Percentiles rank a stretch among this genome's conserved stretches.
phyloP scores from a whole-genome alignment of 1,140 invertebrate species.

The Drosophila baimaii region DNA sequence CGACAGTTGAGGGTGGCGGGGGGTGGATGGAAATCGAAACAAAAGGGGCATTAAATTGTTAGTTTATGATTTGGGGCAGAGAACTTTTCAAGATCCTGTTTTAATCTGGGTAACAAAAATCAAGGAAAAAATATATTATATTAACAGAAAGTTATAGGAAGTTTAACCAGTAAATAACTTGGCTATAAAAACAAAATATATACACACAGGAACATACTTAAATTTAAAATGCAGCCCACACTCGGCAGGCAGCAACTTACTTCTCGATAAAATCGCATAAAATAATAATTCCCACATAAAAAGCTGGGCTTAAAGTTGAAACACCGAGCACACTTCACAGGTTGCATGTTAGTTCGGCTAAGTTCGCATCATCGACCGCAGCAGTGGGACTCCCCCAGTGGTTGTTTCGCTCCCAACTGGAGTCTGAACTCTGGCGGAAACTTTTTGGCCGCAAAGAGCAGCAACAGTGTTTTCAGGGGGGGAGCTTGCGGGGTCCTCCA shows the following conservation, averaged over 20 bases:
- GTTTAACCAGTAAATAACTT: not conserved
- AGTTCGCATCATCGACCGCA: constrained; percentile 33
- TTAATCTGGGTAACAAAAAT: not conserved
- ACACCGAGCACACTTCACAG: constrained; percentile 5
- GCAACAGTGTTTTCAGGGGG: constrained; percentile 41
- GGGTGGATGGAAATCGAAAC: constrained; percentile 29
- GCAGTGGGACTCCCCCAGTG: constrained; percentile 36
- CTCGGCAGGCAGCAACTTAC: not conserved
- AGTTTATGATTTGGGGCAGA: constrained; percentile 12
- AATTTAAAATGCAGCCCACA: not conserved
- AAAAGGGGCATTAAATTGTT: constrained; percentile 20
- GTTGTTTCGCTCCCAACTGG: constrained; percentile 29
- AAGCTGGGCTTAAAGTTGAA: constrained; percentile 6
- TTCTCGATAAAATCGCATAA: constrained; percentile 6
- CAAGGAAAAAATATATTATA: too few relatives aligned
- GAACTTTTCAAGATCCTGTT: not conserved
- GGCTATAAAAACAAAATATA: not conserved
- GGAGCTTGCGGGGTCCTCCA: not conserved
- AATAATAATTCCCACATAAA: constrained; percentile 8
- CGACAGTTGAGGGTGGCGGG: constrained; percentile 18
- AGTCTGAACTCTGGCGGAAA: constrained; percentile 39
- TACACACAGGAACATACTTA: not conserved
- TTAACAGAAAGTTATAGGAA: too few relatives aligned
- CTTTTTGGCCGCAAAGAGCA: constrained; percentile 50
- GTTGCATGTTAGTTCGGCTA: constrained; percentile 8